These are phyloP conservation scores for Tetragonula carbonaria DNA, from an alignment of 2,888 invertebrate species.

Conservation along the genomic window DNA sequence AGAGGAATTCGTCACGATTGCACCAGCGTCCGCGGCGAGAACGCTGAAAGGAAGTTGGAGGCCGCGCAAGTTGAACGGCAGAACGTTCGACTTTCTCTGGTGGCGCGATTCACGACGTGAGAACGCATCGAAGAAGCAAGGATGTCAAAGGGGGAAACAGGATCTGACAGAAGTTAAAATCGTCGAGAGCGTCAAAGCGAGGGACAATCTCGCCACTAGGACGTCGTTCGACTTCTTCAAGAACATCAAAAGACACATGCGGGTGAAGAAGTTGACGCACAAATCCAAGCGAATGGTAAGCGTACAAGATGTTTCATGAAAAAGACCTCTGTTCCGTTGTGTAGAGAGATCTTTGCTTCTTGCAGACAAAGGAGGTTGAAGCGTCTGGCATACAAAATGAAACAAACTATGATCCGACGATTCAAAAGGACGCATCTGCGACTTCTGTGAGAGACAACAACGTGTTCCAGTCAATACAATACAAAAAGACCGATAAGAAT, in stretches of 20 bases:
- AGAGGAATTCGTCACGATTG: conserved; percentile 52
- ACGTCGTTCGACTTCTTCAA: conserved; percentile 68
- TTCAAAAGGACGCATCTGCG: background rate
- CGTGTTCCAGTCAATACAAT: background rate
- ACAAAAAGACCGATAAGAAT: background rate
- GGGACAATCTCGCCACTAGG: conserved; percentile 52
- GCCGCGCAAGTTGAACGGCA: conserved; percentile 63
- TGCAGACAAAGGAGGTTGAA: conserved; percentile 54
- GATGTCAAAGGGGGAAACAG: conserved; percentile 33
- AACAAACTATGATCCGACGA: conserved; percentile 14
- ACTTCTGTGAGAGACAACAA: conserved; percentile 9
- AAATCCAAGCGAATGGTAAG: conserved; percentile 74
- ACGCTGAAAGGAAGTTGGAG: conserved; percentile 49
- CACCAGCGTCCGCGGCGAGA: conserved; percentile 39
- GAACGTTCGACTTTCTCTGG: conserved; percentile 68
- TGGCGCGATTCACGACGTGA: conserved; percentile 55
- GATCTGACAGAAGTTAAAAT: conserved; percentile 41
- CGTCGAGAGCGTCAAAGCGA: conserved; percentile 49
- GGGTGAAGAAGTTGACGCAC: conserved; percentile 68
- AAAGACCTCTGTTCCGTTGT: background rate
- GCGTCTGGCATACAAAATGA: conserved; percentile 6
- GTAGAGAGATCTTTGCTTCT: conserved; percentile 11
- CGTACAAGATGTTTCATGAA: background rate
- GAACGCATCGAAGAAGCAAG: conserved; percentile 36
- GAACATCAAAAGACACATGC: conserved; percentile 72